Evolutionary conservation across 2,797 vertebrate genomes (phyloP).

Genomic region (Aplochiton taeniatus): DNA sequence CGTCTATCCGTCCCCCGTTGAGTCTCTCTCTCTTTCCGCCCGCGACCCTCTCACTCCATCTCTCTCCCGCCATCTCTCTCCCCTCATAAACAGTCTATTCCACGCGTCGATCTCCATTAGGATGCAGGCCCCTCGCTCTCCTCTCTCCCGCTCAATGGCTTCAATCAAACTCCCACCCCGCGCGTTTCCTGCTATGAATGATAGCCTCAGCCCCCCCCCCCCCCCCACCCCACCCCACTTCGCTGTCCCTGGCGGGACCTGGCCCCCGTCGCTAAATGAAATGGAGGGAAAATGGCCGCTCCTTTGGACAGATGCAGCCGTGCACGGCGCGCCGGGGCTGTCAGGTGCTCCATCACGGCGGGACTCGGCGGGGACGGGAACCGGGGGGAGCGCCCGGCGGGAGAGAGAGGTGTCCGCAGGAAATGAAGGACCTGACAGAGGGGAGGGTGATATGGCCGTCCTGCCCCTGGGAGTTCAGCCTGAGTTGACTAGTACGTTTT

Average conservation of each 20-base stretch:
- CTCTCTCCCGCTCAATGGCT: constrained; percentile 1
- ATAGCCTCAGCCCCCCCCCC: not conserved
- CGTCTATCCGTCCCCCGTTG: not conserved
- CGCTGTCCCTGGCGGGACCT: not conserved
- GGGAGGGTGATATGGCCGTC: too few species aligned
- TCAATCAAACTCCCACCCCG: constrained; percentile 12
- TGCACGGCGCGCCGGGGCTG: not conserved
- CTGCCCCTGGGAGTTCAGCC: too few species aligned
- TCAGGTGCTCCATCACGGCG: not conserved
- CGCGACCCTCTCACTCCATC: not conserved
- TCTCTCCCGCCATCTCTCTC: not conserved
- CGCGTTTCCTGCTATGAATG: constrained; percentile 14
- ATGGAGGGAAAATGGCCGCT: constrained; percentile 7
- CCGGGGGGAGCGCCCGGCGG: not conserved
- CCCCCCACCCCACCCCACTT: too few species aligned
- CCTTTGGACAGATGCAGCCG: not conserved
- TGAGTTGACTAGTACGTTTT: too few species aligned
- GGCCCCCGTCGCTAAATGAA: not conserved
- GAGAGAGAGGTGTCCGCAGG: too few species aligned
- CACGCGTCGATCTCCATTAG: constrained; percentile 1
- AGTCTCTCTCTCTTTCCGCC: constrained; percentile 7
- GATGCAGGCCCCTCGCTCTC: constrained; percentile 7
- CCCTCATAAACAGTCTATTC: not conserved
- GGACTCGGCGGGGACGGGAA: not conserved
- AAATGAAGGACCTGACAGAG: too few species aligned